phyloP scores from a whole-genome alignment of 2,888 invertebrate species.

The Hyalella azteca region DNA sequence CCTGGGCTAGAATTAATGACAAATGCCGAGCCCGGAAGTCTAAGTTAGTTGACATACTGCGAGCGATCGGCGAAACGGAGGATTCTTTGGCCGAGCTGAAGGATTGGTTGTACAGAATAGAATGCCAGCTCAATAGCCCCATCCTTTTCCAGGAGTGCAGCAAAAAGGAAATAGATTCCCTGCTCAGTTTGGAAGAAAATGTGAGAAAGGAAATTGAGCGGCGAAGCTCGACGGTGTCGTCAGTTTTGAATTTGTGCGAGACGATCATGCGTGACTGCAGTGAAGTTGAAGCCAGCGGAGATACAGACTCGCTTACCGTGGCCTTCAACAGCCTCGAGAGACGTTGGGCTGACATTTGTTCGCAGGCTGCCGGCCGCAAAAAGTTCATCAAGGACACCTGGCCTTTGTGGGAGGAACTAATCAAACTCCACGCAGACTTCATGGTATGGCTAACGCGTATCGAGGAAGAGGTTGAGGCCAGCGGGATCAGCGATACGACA shows the following conservation, averaged over 20 bases:
- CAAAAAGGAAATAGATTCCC: conserved; percentile 54
- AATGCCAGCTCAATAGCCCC: conserved; percentile 53
- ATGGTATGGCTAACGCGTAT: conserved; percentile 47
- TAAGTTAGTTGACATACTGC: conserved; percentile 54
- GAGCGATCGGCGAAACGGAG: conserved; percentile 55
- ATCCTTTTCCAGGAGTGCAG: conserved; percentile 53
- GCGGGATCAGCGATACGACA: conserved; percentile 39
- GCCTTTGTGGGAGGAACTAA: conserved; percentile 55
- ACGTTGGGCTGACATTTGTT: conserved; percentile 56
- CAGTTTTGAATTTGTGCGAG: conserved; percentile 56
- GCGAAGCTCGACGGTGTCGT: conserved; percentile 56
- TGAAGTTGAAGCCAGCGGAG: conserved; percentile 57
- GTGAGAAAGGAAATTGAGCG: conserved; percentile 55
- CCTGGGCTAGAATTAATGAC: conserved; percentile 55
- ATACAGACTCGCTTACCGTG: conserved; percentile 54
- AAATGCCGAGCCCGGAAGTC: conserved; percentile 53
- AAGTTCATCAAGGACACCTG: conserved; percentile 54
- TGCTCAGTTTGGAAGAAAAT: conserved; percentile 51
- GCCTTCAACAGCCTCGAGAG: conserved; percentile 54
- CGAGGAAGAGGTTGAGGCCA: conserved; percentile 44
- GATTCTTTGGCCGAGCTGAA: conserved; percentile 51
- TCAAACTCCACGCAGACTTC: conserved; percentile 45
- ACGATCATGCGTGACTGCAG: conserved; percentile 56
- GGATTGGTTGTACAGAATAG: conserved; percentile 55
- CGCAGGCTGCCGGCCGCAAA: conserved; percentile 53